Evolutionary conservation across 2,888 invertebrate species (phyloP), one percentile per base, ranked within the genome.

Genomic region (Agrypnus murinus): DNA sequence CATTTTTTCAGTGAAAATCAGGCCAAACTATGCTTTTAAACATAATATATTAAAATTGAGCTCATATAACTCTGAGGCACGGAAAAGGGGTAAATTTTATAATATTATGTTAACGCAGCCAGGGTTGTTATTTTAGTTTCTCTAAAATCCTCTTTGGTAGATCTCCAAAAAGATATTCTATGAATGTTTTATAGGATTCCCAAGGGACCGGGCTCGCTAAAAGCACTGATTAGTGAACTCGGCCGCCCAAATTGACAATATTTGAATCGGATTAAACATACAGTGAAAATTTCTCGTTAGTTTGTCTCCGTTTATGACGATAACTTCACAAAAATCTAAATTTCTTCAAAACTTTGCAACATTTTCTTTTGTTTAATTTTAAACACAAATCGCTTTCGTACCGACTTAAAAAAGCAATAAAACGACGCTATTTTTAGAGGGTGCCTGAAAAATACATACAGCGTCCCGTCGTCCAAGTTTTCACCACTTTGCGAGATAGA

Each of bases 141-240:
- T 63, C 63, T 63, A 63, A 63, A 48, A 43, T 59, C 66, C 48
- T 34, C 59, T 48, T 66, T 46, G 58, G 58, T 36, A 48, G 46
- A 66, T 66, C 67, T 62, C 62, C 25, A 67, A 67, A 67, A 67
- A 67, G 67, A 60, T 67, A 67, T 67, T 48, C 63, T 63, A 67
- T 62, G 67, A 67, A 67, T 67, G 67, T 70, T 75, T 75, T 60
- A 73, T 57, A 69, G 46, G 38, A 71, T 48, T 71, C 74, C 64
- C 73, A 45, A 38, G 69, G 55, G 75, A 38, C 50, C 19, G 36
- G 45, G 62, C 50, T 46, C 59, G 50, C 75, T 73, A 71, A 75
- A 75, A 73, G 75, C 75, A 65, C 60, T 73, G 73, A 75, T 75
- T 75, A 73, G 72, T 67, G 59, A 67, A 71, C 69, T 67, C 71